Evolutionary conservation across 92 coral and sea anemone species (phyloP).

Genomic region (Meandrina meandrites): DNA sequence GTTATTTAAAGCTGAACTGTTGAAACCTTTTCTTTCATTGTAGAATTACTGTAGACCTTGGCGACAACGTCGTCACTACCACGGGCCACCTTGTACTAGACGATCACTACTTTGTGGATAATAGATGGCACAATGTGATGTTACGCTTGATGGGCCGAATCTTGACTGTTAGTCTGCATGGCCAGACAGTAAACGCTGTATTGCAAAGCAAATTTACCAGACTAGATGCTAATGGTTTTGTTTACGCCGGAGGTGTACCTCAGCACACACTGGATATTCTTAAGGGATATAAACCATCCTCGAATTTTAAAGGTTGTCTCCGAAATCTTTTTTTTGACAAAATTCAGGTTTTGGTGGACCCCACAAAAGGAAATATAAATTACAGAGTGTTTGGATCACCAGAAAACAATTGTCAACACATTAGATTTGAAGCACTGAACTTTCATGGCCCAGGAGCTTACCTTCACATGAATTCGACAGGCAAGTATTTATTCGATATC

Average conservation of each 20-base stretch:
- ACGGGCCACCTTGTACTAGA: conserved; percentile 43
- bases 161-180: conserved; percentile 51
- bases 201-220: conserved; percentile 40
- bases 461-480: conserved; percentile 43
- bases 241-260: conserved; percentile 82
- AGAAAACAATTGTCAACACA: conserved; percentile 44
- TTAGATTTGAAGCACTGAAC: conserved; percentile 53
- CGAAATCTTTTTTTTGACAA: conserved; percentile 60
- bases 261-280: conserved; percentile 46
- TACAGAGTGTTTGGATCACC: conserved; percentile 60
- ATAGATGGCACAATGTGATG: conserved; percentile 71
- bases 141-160: conserved; percentile 32
- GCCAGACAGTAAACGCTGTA: conserved; percentile 4
- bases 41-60: conserved; percentile 28
- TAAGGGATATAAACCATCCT: conserved; percentile 53
- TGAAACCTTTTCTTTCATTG: background rate
- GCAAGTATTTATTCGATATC: conserved; percentile 52
- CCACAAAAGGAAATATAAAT: conserved; percentile 19
- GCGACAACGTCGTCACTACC: conserved; percentile 1
- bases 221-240: conserved; percentile 59
- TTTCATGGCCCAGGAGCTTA: conserved; percentile 60
- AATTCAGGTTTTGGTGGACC: conserved; percentile 57
- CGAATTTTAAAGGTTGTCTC: conserved; percentile 80
- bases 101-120: conserved; percentile 73
- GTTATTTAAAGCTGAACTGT: background rate